Evolutionary conservation across 2,113 vertebrate genomes (phyloP), one percentile per base, ranked within the genome.

Genomic region (Hylia prasina): DNA sequence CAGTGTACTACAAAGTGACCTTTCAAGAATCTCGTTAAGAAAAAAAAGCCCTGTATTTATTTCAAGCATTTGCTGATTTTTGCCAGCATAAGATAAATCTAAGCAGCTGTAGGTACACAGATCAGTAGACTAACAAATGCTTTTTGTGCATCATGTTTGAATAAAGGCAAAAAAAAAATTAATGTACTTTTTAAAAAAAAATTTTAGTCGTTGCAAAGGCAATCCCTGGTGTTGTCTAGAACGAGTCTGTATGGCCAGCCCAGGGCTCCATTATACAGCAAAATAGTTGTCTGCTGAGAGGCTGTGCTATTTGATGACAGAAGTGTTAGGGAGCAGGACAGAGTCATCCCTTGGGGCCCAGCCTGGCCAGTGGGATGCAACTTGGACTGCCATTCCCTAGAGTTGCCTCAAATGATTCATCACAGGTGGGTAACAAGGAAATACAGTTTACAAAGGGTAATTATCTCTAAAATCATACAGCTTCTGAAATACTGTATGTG

Each of bases 1-100:
- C 77, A 71, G 27, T 30, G 37, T 71, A 64, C n/a, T 79, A 42
- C 42, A 27, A 87, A 48, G 44, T 91, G 84, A 87, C 81, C 65
- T 96, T 87, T 89, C 73, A 87, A 79, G 65, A 31, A 45, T 94
- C 90, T 92, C 82, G 47, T 75, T 56, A 50, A 31, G 10, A 18
- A 61, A 81, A 73, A 24, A 7, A 17, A 23, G n/a, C 47, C 31
- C 27, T 44, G 40, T 81, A 30, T 86, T 82, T 86, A 86, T 84
- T 91, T 94, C 47, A 78, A 87, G 56, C 31, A 65, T 82, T 23
- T 69, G 27, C 39, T 72, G 63, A 39, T 93, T 81, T 90, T 51
- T 94, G 37, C 21, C 53, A 88, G 31, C 35, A 15, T 60, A 75
- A 65, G 35, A 45, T 77, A 88, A 88, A 85, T 39, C 45, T 87